A percentile compares a stretch with the other conserved stretches of the same genome.
Conservation (phyloP, 1,140 invertebrate genomes). For the Maconellicoccus hirsutus region DNA sequence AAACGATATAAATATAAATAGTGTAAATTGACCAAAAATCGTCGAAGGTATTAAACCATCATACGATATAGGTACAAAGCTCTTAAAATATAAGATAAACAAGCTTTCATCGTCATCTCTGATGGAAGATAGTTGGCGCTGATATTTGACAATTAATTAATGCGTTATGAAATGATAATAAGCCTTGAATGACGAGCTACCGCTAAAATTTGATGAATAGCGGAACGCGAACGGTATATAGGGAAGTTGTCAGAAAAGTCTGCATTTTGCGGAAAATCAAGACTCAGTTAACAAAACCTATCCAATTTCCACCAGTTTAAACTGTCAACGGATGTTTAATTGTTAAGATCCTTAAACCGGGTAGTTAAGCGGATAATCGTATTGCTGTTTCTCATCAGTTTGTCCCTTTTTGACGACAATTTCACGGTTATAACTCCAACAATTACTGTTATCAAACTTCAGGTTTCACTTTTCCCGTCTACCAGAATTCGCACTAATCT, state of each 20-base stretch:
- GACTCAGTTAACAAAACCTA: slow-evolving; percentile 6
- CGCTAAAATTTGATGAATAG: slow-evolving; percentile 16
- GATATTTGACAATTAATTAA: slow-evolving; percentile 18
- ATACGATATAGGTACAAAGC: too few species aligned
- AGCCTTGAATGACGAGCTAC: background rate
- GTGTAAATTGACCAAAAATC: too few species aligned
- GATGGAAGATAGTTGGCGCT: background rate
- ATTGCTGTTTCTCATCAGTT: slow-evolving; percentile 20
- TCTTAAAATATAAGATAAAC: background rate
- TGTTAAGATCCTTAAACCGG: slow-evolving; percentile 20
- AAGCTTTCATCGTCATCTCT: background rate
- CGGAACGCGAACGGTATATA: background rate
- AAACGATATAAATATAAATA: too few species aligned
- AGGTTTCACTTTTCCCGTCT: background rate
- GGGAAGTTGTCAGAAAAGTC: slow-evolving; percentile 20
- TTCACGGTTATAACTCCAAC: slow-evolving; percentile 21
- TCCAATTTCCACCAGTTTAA: slow-evolving; percentile 20
- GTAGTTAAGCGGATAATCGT: slow-evolving; percentile 21
- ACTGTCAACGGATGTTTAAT: slow-evolving; percentile 22
- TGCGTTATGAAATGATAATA: slow-evolving; percentile 7
- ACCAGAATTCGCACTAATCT: background rate
- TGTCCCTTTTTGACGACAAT: slow-evolving; percentile 21
- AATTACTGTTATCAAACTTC: slow-evolving; percentile 21
- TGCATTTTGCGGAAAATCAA: slow-evolving; percentile 11
- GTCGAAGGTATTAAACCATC: too few species aligned